Percentiles rank a stretch among this genome's conserved stretches.
These are phyloP conservation scores for Crematogaster levior DNA, from an alignment of 2,888 invertebrate genomes.

Conservation along the genomic window DNA sequence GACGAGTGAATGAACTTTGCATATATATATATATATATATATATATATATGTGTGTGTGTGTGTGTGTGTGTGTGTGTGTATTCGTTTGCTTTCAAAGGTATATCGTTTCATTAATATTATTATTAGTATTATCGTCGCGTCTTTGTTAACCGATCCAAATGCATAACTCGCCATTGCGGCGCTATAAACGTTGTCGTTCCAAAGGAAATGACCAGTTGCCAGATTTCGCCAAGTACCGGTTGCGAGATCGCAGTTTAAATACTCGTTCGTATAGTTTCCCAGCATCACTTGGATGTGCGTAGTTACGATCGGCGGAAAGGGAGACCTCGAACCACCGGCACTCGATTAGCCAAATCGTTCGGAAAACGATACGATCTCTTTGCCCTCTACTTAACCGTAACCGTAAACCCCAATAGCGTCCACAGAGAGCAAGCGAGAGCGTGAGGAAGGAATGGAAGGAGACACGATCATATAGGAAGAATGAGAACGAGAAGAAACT, in stretches of 20 bases:
- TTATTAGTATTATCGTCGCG: background rate
- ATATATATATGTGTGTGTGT: too few relatives aligned
- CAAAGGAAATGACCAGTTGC: background rate
- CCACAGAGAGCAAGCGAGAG: conserved; percentile 23
- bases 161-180: conserved; percentile 6
- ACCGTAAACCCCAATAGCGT: conserved; percentile 76
- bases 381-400: conserved; percentile 76
- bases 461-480: conserved; percentile 10
- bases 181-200: background rate
- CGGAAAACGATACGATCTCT: conserved; percentile 78
- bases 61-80: too few relatives aligned
- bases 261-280: conserved; percentile 52
- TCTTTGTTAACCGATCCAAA: conserved; percentile 9
- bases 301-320: conserved; percentile 53
- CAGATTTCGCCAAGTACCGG: conserved; percentile 35
- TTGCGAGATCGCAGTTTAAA: conserved; percentile 63
- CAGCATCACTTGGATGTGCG: conserved; percentile 39
- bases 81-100: background rate
- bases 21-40: too few relatives aligned
- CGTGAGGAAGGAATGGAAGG: conserved; percentile 16
- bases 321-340: conserved; percentile 56
- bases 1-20: background rate
- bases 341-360: conserved; percentile 81
- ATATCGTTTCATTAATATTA: background rate
- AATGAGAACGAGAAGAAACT: conserved; percentile 47